phyloP scores from a whole-genome alignment of 1,140 invertebrate species.

The Lepidurus arcticus region DNA sequence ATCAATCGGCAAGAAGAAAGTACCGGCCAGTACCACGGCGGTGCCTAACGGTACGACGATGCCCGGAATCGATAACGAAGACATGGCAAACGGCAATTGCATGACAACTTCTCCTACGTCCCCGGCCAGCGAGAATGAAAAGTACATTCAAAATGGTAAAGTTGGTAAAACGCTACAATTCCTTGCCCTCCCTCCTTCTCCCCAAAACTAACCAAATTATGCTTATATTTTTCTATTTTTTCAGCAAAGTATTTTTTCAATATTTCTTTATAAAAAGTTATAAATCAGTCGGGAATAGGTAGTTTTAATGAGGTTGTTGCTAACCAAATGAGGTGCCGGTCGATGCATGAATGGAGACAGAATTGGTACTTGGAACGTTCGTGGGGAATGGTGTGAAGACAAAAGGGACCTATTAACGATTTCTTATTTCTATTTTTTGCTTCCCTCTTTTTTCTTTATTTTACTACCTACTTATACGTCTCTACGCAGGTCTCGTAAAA shows the following conservation, averaged over 20 bases:
- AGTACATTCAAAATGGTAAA: background rate
- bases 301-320: background rate
- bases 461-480: background rate
- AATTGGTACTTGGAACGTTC: background rate
- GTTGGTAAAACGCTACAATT: background rate
- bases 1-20: slow-evolving; percentile 56
- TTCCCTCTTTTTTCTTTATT: background rate
- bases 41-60: slow-evolving; percentile 22
- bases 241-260: background rate
- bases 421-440: background rate
- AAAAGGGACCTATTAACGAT: slow-evolving; percentile 10
- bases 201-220: background rate
- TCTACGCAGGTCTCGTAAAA: background rate
- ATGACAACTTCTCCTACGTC: background rate
- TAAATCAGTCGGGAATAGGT: background rate
- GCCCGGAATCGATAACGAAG: slow-evolving; percentile 35
- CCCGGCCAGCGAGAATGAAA: background rate
- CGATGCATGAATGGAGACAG: background rate
- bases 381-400: background rate
- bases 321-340: too few species aligned
- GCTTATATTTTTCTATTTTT: background rate
- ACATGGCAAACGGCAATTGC: slow-evolving; percentile 32
- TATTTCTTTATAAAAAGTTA: background rate
- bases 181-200: background rate
- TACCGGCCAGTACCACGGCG: slow-evolving; percentile 29